These are phyloP conservation scores for Clarias fuscus DNA, from an alignment of 2,797 vertebrate genomes.

Conservation along the genomic window DNA sequence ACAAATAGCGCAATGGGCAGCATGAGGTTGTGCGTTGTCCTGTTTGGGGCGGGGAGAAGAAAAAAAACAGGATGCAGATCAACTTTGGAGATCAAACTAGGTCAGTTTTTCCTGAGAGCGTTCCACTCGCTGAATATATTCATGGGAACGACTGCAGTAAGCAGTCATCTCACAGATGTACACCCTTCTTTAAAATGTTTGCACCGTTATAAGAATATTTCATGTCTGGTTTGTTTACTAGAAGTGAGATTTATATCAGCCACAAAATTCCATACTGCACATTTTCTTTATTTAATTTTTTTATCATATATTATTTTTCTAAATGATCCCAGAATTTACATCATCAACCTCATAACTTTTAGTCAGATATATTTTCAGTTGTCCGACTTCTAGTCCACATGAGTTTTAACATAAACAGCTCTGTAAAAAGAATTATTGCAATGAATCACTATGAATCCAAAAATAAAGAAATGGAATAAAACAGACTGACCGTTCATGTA, in stretches of 20 bases:
- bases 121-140: too few species aligned
- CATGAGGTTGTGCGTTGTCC: too few species aligned
- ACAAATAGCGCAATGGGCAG: too few species aligned
- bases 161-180: too few species aligned
- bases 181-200: too few species aligned
- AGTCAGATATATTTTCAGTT: too few species aligned
- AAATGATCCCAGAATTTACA: background rate
- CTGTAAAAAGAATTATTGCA: background rate
- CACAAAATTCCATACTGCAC: background rate
- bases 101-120: too few species aligned
- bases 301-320: background rate
- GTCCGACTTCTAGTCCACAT: background rate
- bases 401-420: background rate
- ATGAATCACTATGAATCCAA: too few species aligned
- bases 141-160: too few species aligned
- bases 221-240: background rate
- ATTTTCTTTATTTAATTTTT: background rate
- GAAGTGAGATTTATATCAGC: background rate
- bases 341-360: background rate
- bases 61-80: too few species aligned
- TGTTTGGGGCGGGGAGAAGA: too few species aligned
- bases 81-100: too few species aligned
- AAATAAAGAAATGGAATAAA: conserved; percentile 12
- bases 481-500: conserved; percentile 45
- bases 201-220: background rate